Evolutionary conservation across 2,888 invertebrate species (phyloP).

Genomic region (Hofmannophila pseudospretella): DNA sequence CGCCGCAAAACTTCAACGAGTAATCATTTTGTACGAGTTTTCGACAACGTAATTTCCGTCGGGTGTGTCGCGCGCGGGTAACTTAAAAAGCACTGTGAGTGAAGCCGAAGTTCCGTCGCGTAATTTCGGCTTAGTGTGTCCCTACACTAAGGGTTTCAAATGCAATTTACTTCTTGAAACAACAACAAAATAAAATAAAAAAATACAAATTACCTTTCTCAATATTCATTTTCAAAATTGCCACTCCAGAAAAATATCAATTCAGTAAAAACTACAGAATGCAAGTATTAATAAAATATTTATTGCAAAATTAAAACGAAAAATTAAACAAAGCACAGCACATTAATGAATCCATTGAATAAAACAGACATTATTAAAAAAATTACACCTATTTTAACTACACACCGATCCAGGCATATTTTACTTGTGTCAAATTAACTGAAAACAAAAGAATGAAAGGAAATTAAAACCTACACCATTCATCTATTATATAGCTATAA

Average conservation of each 20-base stretch:
- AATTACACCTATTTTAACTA: constrained; percentile 31
- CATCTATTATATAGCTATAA: too few species aligned
- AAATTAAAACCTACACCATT: constrained; percentile 31
- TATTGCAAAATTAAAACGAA: constrained; percentile 37
- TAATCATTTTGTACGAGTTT: too few species aligned
- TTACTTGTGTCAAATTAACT: constrained; percentile 70
- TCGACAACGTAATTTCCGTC: too few species aligned
- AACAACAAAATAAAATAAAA: neutral
- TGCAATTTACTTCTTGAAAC: constrained; percentile 12
- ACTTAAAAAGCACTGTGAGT: too few species aligned
- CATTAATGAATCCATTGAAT: constrained; percentile 35
- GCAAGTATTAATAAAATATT: constrained; percentile 20
- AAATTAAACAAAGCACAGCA: constrained; percentile 24
- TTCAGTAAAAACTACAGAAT: constrained; percentile 13
- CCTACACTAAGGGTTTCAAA: too few species aligned
- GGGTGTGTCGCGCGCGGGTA: too few species aligned
- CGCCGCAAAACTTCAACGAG: too few species aligned
- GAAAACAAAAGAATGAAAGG: constrained; percentile 57
- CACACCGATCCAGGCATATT: constrained; percentile 66
- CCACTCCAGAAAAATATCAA: constrained; percentile 6
- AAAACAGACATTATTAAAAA: constrained; percentile 7
- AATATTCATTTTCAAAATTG: neutral
- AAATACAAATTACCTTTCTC: constrained; percentile 8
- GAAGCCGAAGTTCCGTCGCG: too few species aligned
- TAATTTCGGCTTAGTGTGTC: too few species aligned